Percentiles rank a stretch among this genome's conserved stretches.
These are phyloP conservation scores for Columba livia DNA, from an alignment of 2,113 vertebrate species.

Conservation along the genomic window DNA sequence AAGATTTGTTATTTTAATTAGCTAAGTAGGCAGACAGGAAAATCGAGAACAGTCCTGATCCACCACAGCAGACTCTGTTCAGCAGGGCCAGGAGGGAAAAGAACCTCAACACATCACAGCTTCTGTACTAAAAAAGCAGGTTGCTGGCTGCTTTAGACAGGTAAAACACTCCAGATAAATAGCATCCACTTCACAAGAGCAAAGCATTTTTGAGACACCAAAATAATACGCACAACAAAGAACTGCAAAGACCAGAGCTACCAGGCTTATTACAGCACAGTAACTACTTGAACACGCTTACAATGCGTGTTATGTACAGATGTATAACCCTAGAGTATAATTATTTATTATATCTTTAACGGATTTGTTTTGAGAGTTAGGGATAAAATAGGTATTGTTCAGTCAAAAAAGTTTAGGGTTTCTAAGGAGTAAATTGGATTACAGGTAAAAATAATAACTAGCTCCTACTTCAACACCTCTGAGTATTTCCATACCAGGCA, in stretches of 20 bases:
- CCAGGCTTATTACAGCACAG: background rate
- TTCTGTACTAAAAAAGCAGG: background rate
- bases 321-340: background rate
- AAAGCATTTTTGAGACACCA: background rate
- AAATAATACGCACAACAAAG: background rate
- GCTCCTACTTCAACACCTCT: background rate
- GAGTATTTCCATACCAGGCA: background rate
- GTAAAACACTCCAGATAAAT: constrained; percentile 42
- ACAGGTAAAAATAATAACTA: background rate
- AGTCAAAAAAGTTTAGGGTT: background rate
- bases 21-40: constrained; percentile 66
- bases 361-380: background rate
- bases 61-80: constrained; percentile 20
- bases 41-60: constrained; percentile 54
- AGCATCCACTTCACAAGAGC: background rate
- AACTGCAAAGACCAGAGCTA: background rate
- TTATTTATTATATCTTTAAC: background rate
- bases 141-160: constrained; percentile 47
- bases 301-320: background rate
- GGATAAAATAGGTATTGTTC: background rate
- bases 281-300: background rate
- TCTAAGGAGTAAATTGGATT: background rate
- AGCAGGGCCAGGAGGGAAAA: background rate
- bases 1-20: constrained; percentile 82
- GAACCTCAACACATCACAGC: constrained; percentile 3